Evolutionary conservation across 2,888 invertebrate genomes (phyloP).

Genomic region (Drosophila borealis): DNA sequence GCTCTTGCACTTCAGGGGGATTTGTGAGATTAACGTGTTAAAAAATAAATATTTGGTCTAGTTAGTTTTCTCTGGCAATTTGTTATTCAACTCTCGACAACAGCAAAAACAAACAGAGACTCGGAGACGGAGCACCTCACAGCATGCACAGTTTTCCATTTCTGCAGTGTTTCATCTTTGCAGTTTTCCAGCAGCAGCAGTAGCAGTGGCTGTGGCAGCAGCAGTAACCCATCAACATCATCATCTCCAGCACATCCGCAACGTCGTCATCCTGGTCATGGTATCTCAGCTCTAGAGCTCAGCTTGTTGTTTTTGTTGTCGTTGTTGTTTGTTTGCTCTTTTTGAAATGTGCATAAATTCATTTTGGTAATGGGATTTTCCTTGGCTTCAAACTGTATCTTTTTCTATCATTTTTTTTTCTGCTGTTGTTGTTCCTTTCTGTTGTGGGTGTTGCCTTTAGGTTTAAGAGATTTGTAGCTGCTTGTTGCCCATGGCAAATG

Average conservation of each 20-base stretch:
- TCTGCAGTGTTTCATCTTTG: constrained; percentile 54
- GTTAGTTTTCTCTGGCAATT: constrained; percentile 76
- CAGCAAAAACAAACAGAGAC: constrained; percentile 63
- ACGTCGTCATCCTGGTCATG: constrained; percentile 46
- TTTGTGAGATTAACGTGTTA: constrained; percentile 80
- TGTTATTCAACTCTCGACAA: constrained; percentile 67
- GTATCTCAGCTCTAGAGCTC: constrained; percentile 19
- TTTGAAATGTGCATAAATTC: constrained; percentile 78
- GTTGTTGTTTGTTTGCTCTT: constrained; percentile 60
- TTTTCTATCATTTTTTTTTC: constrained; percentile 4
- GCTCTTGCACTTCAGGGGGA: constrained; percentile 66
- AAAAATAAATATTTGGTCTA: constrained; percentile 81
- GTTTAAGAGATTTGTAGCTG: constrained; percentile 68
- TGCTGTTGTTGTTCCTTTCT: neutral
- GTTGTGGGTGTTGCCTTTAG: constrained; percentile 50
- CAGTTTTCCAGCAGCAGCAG: constrained; percentile 24
- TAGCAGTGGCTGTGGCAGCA: neutral
- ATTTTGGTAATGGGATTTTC: constrained; percentile 76
- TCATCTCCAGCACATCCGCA: constrained; percentile 49
- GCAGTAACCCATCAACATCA: constrained; percentile 51
- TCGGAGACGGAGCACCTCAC: constrained; percentile 22
- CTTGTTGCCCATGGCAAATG: constrained; percentile 61
- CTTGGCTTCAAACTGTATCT: constrained; percentile 39
- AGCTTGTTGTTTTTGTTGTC: constrained; percentile 12
- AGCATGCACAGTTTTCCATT: constrained; percentile 33